Percentiles rank a stretch among this genome's conserved stretches.
Evolutionary conservation across 2,888 invertebrate species (phyloP).

Genomic region (Zygaena filipendulae): DNA sequence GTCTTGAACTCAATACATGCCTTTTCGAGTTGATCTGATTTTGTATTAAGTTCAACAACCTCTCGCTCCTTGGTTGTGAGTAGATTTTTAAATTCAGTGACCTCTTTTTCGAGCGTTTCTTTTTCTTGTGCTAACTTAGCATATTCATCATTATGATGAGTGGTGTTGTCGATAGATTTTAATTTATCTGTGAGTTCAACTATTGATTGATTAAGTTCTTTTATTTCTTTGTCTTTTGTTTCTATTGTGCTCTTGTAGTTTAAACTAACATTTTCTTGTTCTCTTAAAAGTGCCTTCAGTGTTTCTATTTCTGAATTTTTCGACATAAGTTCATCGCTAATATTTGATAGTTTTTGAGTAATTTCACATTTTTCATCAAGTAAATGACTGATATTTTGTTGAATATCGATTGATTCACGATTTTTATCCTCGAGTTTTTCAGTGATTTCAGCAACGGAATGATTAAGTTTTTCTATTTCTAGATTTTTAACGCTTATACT

Average conservation of each 20-base stretch:
- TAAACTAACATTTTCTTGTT: conserved; percentile 23
- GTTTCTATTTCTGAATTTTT: conserved; percentile 33
- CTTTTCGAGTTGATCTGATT: conserved; percentile 28
- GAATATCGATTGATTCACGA: conserved; percentile 22
- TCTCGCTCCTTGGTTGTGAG: conserved; percentile 30
- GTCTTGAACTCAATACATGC: conserved; percentile 33
- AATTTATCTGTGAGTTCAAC: conserved; percentile 39
- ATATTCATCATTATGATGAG: conserved; percentile 34
- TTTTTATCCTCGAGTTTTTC: conserved; percentile 22
- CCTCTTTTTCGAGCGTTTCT: conserved; percentile 28
- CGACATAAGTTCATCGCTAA: conserved; percentile 32
- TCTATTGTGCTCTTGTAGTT: conserved; percentile 27
- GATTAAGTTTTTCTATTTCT: conserved; percentile 36
- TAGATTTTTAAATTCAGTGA: conserved; percentile 25
- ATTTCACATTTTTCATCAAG: conserved; percentile 36
- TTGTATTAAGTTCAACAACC: conserved; percentile 27
- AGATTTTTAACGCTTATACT: conserved; percentile 29
- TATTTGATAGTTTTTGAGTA: conserved; percentile 27
- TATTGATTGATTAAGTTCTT: conserved; percentile 42
- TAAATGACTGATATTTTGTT: conserved; percentile 31
- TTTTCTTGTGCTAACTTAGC: conserved; percentile 37
- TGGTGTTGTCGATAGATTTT: conserved; percentile 29
- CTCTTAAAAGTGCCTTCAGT: conserved; percentile 24
- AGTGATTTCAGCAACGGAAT: conserved; percentile 23
- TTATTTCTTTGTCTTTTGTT: conserved; percentile 43